Evolutionary conservation across 2,888 invertebrate species (phyloP).

Genomic region (Drosophila multiciliata): DNA sequence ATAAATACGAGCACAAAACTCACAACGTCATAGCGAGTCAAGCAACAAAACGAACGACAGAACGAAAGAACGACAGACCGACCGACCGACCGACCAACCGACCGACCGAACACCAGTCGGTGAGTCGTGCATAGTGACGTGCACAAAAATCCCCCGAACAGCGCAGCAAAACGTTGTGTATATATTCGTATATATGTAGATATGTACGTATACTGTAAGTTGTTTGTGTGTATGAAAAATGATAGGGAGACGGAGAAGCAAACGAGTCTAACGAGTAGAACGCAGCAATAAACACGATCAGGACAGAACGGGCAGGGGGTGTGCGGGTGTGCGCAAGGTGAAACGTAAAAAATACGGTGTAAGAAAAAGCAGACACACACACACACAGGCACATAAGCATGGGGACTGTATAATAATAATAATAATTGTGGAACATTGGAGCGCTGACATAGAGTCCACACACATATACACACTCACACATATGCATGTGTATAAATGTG

Average conservation of each 20-base stretch:
- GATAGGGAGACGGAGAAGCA: slow-evolving; percentile 62
- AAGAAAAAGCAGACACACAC: slow-evolving; percentile 42
- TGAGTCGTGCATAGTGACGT: slow-evolving; percentile 61
- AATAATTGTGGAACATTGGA: slow-evolving; percentile 76
- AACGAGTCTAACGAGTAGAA: slow-evolving; percentile 73
- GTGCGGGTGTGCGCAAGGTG: slow-evolving; percentile 67
- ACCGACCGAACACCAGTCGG: slow-evolving; percentile 32
- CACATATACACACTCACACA: slow-evolving; percentile 12
- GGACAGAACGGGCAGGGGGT: slow-evolving; percentile 8
- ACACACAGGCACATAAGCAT: slow-evolving; percentile 18
- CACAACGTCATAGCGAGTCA: slow-evolving; percentile 75
- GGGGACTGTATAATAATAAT: slow-evolving; percentile 61
- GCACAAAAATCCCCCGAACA: slow-evolving; percentile 66
- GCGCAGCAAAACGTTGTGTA: slow-evolving; percentile 30
- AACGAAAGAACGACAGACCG: slow-evolving; percentile 23
- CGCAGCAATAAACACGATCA: slow-evolving; percentile 51
- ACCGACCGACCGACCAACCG: slow-evolving; percentile 15
- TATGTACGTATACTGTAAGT: slow-evolving; percentile 16
- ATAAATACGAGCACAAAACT: slow-evolving; percentile 66
- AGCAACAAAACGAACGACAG: slow-evolving; percentile 47
- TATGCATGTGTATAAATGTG: slow-evolving; percentile 15
- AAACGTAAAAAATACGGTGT: slow-evolving; percentile 64
- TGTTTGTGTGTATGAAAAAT: slow-evolving; percentile 57
- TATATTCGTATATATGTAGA: slow-evolving; percentile 20
- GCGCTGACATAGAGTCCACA: slow-evolving; percentile 48